Conservation (phyloP, 1,140 invertebrate genomes). For the Atta texana region DNA sequence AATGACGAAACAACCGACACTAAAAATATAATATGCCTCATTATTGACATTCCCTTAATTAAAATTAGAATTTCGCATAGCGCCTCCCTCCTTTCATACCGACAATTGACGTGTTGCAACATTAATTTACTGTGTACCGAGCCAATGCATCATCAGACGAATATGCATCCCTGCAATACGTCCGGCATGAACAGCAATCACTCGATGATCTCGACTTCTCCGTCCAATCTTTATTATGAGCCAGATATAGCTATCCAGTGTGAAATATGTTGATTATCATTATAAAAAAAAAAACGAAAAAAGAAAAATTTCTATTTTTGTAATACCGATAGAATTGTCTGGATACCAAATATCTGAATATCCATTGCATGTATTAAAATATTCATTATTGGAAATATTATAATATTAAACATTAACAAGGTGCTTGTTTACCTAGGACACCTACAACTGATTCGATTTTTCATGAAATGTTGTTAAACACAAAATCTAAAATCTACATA, state of each 20-base stretch:
- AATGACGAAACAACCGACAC: no score
- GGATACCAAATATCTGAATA: not conserved
- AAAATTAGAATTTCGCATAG: slow-evolving; percentile 43
- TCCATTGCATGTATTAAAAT: not conserved
- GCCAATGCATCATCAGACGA: not conserved
- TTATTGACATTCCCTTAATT: slow-evolving; percentile 20
- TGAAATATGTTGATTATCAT: not conserved
- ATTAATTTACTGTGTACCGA: slow-evolving; percentile 41
- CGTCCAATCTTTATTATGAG: not conserved
- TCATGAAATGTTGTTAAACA: no score
- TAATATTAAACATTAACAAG: no score
- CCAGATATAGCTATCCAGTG: not conserved
- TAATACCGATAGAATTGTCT: not conserved
- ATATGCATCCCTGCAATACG: not conserved
- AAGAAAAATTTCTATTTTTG: not conserved
- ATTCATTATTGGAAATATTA: no score
- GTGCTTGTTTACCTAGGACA: no score
- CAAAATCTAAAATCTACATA: no score
- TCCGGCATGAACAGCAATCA: not conserved
- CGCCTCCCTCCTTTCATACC: not conserved
- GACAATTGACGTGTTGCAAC: slow-evolving; percentile 15
- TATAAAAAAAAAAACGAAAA: not conserved
- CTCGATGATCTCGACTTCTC: slow-evolving; percentile 15
- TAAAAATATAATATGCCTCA: not conserved
- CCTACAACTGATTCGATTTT: no score